A percentile compares a stretch with the other conserved stretches of the same genome.
These are phyloP conservation scores for Taenioides sp. DNA, from an alignment of 2,797 vertebrate genomes.

Conservation along the genomic window DNA sequence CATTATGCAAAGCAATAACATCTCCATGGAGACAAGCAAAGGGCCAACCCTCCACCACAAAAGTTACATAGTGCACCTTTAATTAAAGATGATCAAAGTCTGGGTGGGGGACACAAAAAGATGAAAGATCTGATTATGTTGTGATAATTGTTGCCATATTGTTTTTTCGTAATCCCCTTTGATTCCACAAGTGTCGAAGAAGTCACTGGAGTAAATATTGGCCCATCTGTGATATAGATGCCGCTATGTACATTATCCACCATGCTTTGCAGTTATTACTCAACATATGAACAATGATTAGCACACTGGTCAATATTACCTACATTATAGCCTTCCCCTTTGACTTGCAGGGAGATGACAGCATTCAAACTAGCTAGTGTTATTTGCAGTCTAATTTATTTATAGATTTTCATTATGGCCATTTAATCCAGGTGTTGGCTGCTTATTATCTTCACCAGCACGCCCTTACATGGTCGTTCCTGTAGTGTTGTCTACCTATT, in stretches of 20 bases:
- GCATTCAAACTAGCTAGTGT: background rate
- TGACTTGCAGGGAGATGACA: slow-evolving; percentile 13
- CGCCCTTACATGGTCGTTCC: slow-evolving; percentile 23
- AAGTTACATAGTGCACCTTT: too few species aligned
- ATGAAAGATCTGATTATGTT: background rate
- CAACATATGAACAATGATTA: background rate
- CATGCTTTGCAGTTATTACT: background rate
- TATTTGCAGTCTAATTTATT: background rate
- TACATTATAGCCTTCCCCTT: background rate
- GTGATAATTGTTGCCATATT: background rate
- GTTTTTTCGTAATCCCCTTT: background rate
- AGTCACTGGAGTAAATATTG: background rate
- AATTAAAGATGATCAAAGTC: background rate
- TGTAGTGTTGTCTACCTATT: slow-evolving; percentile 34
- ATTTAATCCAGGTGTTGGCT: slow-evolving; percentile 13
- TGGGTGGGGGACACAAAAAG: background rate
- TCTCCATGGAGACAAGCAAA: background rate
- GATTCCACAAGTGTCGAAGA: background rate
- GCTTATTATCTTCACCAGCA: slow-evolving; percentile 15
- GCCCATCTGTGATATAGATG: background rate
- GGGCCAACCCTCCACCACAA: background rate
- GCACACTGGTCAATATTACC: background rate
- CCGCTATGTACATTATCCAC: background rate
- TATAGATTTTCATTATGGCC: background rate
- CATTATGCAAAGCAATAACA: background rate